Percentiles rank a stretch among this genome's conserved stretches.
Evolutionary conservation across 2,113 vertebrate genomes (phyloP).

Genomic region (Microtus richardsoni): DNA sequence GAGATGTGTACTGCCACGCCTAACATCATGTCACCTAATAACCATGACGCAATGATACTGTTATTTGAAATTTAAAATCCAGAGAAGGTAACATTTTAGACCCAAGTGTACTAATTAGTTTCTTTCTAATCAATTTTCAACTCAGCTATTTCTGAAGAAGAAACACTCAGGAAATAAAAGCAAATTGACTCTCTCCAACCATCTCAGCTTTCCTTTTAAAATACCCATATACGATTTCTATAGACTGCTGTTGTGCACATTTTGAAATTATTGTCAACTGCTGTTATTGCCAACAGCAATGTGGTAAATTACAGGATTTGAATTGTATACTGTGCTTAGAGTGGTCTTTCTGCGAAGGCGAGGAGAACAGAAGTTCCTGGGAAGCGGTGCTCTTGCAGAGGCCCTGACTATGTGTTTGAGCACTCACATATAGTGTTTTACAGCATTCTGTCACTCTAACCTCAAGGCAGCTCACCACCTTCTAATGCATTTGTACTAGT

Average conservation of each 20-base stretch:
- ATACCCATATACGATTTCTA: neutral
- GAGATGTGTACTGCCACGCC: too few species aligned
- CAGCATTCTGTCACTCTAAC: neutral
- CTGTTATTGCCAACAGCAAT: neutral
- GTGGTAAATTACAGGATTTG: neutral
- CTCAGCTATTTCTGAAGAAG: neutral
- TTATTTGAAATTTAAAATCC: neutral
- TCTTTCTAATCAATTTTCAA: neutral
- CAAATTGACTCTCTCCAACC: neutral
- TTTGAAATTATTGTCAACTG: neutral
- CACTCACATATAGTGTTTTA: neutral
- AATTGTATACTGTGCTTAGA: neutral
- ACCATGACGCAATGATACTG: neutral
- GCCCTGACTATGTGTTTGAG: neutral
- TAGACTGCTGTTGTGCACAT: neutral
- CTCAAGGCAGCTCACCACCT: neutral
- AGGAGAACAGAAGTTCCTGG: neutral
- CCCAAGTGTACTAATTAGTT: neutral
- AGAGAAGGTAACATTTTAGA: neutral
- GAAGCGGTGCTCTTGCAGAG: neutral
- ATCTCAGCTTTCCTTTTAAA: neutral
- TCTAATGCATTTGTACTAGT: neutral
- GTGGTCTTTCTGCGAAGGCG: neutral
- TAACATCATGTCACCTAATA: neutral
- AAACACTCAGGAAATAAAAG: neutral